Base-by-base conservation (phyloP, 2,113 vertebrate genomes). In the Sminthopsis crassicaudata region DNA sequence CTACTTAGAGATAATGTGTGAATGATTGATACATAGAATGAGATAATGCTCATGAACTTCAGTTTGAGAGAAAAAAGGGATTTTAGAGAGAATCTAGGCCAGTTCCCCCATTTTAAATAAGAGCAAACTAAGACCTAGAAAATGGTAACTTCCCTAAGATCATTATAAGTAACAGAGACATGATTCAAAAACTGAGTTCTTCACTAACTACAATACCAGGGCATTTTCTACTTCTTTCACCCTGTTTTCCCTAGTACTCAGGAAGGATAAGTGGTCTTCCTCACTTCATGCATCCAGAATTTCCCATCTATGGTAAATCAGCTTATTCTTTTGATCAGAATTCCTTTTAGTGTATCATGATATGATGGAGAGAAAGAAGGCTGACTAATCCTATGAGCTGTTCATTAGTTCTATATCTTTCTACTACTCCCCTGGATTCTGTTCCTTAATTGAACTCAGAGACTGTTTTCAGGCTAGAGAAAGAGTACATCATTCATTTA, bases 201-300 rank as follows among this genome's bases (percentile, higher is more conserved):
- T 76, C 30, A 36, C 60, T 36, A 67, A 36, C 36, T n/a, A 4
- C 36, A 76, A 76, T n/a, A 19, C 16, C 36, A 8, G n/a, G 36
- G n/a, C 36, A 42, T n/a, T 84, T 84, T 84, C 67, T 19, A 22
- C 36, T n/a, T 19, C 67, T 51, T 42, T 42, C 36, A 42, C n/a
- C 67, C 12, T 76, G 7, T 42, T 19, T 42, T 42, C n/a, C 67
- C n/a, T 42, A 84, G 7, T n/a, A 84, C 19, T 95, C 94, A 94
- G 94, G 95, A 96, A 91, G 94, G 94, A 91, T 46, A 42, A 84
- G 67, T 53, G 84, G 76, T 92, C 94, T 96, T 91, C 67, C 91
- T 90, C 95, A 92, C 91, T 92, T 93, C 93, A 90, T 89, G 84
- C n/a, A 42, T n/a, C 60, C 36, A 84, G 36, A 84, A 84, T 84